These are phyloP conservation scores for Orgyia antiqua DNA, from an alignment of 2,888 invertebrate genomes.

Conservation along the genomic window DNA sequence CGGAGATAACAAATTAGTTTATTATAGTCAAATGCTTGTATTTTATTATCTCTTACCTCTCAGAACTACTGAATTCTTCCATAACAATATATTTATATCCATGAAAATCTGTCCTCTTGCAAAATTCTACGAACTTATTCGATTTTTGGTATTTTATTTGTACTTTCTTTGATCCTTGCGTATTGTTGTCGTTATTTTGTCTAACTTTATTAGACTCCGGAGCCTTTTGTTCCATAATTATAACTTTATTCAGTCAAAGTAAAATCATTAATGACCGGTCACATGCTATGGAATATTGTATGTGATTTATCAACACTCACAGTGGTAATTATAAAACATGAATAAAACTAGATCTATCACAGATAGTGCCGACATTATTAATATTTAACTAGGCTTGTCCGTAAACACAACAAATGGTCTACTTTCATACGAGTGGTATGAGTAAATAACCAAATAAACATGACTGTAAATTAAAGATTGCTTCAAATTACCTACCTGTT, in stretches of 20 bases:
- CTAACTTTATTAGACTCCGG: no score
- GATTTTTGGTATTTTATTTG: no score
- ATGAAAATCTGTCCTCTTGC: slow-evolving; percentile 82
- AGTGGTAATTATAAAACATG: slow-evolving; percentile 41
- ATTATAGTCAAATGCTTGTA: no score
- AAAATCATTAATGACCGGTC: background rate
- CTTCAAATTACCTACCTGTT: no score
- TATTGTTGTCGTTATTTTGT: slow-evolving; percentile 6
- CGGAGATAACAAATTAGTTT: no score
- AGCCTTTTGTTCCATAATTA: slow-evolving; percentile 14
- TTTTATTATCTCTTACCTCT: no score
- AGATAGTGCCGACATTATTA: slow-evolving; percentile 29
- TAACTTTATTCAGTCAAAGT: background rate
- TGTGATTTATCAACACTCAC: slow-evolving; percentile 31
- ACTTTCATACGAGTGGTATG: no score
- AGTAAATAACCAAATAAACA: no score
- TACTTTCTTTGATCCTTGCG: slow-evolving; percentile 23
- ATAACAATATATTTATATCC: slow-evolving; percentile 84
- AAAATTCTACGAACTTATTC: slow-evolving; percentile 74
- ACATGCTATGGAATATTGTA: slow-evolving; percentile 20
- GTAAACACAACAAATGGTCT: background rate
- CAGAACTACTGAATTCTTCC: slow-evolving; percentile 69
- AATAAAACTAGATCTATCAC: slow-evolving; percentile 40
- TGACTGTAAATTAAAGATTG: no score
- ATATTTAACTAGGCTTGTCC: slow-evolving; percentile 19